Base-by-base conservation (phyloP, 2,888 invertebrate genomes). In the Leptopilina myrica region DNA sequence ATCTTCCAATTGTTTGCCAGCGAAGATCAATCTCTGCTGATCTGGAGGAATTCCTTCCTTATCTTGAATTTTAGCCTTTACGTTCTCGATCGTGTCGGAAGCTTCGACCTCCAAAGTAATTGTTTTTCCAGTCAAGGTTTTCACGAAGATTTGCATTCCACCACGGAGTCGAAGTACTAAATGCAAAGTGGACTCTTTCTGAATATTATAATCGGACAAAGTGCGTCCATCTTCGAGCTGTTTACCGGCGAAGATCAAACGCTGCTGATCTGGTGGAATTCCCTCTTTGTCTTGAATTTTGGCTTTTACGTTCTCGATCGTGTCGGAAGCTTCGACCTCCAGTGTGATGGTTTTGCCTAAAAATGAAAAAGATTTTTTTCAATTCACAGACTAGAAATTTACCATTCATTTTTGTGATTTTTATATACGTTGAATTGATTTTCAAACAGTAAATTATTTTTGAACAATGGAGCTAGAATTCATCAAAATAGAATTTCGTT, bases 1-100 rank as follows among this genome's bases (percentile, higher is more conserved):
- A 64, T 88, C 88, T 40, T 88, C 88, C 0, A 88, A n/a, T n/a
- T 88, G 88, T 1, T 88, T 88, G 0, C 88, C 88, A 0, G 88
- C 88, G 1, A 88, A 88, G 2, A 88, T 88, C 75, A 88, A 81
- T 6, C 88, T 77, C n/a, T 88, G 88, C 6, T 88, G 88, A 2
- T 88, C 88, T 6, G 88, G 88, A 0, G 88, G 88, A 0, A 88
- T 88, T 0, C 88, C 88, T 40, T 88, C 88, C 0, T 88, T 88
- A 8, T 88, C 88, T 0, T 88, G 88, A 43, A 88, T 88, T 46
- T 88, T 88, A 0, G 88, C 88, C 0, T 88, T 88, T 0, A 88
- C 88, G 7, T 88, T 88, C 0, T 88, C 88, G 7, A 88, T 88
- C 0, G 87, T 88, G 5, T 88, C 88, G 0, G 88, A 88, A 0